Evolutionary conservation across 2,888 invertebrate genomes (phyloP), one percentile per base, ranked within the genome.

Genomic region (Rhyacophila evoluta): DNA sequence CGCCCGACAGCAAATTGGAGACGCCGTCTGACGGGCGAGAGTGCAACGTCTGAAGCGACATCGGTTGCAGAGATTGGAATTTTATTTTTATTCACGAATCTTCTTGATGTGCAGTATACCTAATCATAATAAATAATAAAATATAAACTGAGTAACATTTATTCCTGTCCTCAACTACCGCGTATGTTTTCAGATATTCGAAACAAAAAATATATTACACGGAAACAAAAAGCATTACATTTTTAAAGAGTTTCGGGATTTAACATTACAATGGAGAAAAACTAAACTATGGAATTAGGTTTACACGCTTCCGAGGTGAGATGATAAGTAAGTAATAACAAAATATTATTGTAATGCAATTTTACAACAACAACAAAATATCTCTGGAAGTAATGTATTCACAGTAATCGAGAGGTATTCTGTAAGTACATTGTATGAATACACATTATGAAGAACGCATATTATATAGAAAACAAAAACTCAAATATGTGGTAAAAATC

Each of bases 21-120:
- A 33, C 29, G 33, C 69, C 55, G 15, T 55, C 55, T 8, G 55
- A 55, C 55, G 55, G 55, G 15, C 5, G 55, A 10, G 55, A 55
- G 55, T 55, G 55, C 19, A 55, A 55, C 19, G 55, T 55, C 19
- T 55, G 55, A 55, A 55, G 25, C 55, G 19, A 55, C 55, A 55
- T 15, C 19, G 55, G 19, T 55, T 10, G 55, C 55, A 55, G 19
- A 55, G 55, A 25, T 33, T 55, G 55, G 25, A 10, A 72, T 25
- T 36, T 39, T 74, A 39, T 39, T 67, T 74, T 74, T 74, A 28
- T 39, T 25, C 39, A 19, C 29, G 29, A 29, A 67, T 67, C 74
- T 55, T 55, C 55, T 74, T 74, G 74, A 74, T 74, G 74, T 72
- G 72, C 72, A 38, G 39, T 72, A 27, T 69, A 69, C 28, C 11